Evolutionary conservation across 2,113 vertebrate genomes (phyloP).

Genomic region (Ornithorhynchus anatinus): DNA sequence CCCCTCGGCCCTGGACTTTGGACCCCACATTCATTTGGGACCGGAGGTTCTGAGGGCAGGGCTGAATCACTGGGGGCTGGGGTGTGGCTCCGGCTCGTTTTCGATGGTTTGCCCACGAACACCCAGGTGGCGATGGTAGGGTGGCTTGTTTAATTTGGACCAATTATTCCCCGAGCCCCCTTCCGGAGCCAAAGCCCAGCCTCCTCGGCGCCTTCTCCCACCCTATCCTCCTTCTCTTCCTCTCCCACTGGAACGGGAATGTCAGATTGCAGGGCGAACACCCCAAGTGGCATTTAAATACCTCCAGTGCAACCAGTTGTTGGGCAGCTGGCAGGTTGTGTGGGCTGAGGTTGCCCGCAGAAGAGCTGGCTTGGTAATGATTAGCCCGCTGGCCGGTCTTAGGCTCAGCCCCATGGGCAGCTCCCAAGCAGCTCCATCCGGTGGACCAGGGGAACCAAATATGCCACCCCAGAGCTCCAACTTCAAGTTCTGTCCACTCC

Average conservation of each 20-base stretch:
- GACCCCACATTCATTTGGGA: no score
- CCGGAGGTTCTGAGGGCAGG: no score
- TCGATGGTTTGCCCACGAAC: no score
- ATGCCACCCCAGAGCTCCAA: no score
- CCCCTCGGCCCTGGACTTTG: no score
- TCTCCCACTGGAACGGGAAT: neutral
- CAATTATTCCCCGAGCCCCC: neutral
- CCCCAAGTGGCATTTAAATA: neutral
- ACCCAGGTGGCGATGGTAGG: no score
- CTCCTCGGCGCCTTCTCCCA: neutral
- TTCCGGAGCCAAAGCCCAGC: neutral
- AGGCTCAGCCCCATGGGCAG: no score
- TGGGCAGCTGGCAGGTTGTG: neutral
- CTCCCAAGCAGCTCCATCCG: no score
- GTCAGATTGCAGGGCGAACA: conserved; percentile 34
- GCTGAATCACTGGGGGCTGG: no score
- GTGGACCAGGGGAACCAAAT: neutral
- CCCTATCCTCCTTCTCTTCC: neutral
- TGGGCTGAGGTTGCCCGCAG: neutral
- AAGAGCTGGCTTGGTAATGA: neutral
- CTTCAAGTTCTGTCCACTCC: no score
- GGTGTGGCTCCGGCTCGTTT: no score
- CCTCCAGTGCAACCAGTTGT: conserved; percentile 16
- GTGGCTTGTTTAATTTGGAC: neutral
- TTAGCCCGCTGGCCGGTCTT: conserved; percentile 18